phyloP scores from a whole-genome alignment of 1,140 invertebrate species.

The Saxidomus purpurata region DNA sequence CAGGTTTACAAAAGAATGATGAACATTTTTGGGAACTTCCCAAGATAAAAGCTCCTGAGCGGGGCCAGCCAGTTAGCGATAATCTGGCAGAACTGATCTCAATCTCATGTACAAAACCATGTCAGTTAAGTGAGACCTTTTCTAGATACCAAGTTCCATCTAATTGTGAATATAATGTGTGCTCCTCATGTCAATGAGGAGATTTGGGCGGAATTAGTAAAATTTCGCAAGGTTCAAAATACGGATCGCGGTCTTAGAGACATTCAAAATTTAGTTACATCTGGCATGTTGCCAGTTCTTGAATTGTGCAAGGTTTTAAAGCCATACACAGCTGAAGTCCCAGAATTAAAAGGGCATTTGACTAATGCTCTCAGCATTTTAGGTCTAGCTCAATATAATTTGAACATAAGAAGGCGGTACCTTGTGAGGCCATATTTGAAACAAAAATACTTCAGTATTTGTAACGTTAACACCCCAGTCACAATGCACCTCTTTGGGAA shows the following conservation, averaged over 20 bases:
- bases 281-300: not conserved
- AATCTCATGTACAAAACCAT: not conserved
- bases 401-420: slow-evolving; percentile 41
- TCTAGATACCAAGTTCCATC: slow-evolving; percentile 23
- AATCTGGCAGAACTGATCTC: not conserved
- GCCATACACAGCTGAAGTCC: no score
- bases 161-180: not conserved
- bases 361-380: slow-evolving; percentile 33
- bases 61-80: not conserved
- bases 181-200: slow-evolving; percentile 18
- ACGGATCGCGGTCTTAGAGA: not conserved
- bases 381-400: slow-evolving; percentile 39
- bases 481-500: slow-evolving; percentile 39
- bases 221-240: not conserved
- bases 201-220: slow-evolving; percentile 1
- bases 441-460: slow-evolving; percentile 19
- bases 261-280: slow-evolving; percentile 44
- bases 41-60: slow-evolving; percentile 14
- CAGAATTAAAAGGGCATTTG: not conserved
- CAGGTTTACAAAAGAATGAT: no score
- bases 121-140: not conserved
- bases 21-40: not conserved
- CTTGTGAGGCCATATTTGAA: slow-evolving; percentile 33
- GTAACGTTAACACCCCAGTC: slow-evolving; percentile 19
- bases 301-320: slow-evolving; percentile 34